phyloP scores from a whole-genome alignment of 1,140 invertebrate genomes.

The Monomorium pharaonis region DNA sequence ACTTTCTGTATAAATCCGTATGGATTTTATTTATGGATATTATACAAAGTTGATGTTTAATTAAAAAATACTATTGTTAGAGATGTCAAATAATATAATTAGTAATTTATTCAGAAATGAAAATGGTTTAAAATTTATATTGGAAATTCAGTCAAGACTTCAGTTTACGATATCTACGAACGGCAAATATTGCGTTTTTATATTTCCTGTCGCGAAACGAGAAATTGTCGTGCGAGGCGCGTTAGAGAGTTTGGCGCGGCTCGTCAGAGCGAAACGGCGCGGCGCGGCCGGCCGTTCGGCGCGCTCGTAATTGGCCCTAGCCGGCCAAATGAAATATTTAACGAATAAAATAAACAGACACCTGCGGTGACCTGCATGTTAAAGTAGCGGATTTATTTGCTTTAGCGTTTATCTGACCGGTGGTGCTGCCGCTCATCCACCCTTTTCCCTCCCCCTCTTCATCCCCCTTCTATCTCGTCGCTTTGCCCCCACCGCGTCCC shows the following conservation, averaged over 20 bases:
- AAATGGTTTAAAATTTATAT: not conserved
- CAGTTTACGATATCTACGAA: not conserved
- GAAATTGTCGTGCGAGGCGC: constrained; percentile 19
- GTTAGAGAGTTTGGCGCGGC: constrained; percentile 32
- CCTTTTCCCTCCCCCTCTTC: constrained; percentile 10
- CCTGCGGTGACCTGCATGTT: constrained; percentile 84
- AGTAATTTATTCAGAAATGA: not conserved
- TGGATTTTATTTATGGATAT: not conserved
- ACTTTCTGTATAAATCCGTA: not conserved
- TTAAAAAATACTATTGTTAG: not conserved
- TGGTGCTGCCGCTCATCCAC: constrained; percentile 57
- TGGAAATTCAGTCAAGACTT: not conserved
- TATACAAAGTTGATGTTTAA: not conserved
- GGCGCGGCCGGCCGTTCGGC: constrained; percentile 47
- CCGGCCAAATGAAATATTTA: constrained; percentile 84
- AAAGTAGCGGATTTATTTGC: constrained; percentile 84
- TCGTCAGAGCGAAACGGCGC: constrained; percentile 67
- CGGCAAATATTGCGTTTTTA: not conserved
- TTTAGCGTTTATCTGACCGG: constrained; percentile 80
- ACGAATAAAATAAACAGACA: constrained; percentile 84
- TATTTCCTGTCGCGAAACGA: not conserved
- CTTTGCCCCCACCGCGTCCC: constrained; percentile 13
- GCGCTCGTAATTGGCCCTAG: constrained; percentile 81
- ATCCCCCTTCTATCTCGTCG: not conserved
- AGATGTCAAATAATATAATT: not conserved